Base-by-base conservation (phyloP, 2,797 vertebrate species). In the Percopsis omiscomaycus region DNA sequence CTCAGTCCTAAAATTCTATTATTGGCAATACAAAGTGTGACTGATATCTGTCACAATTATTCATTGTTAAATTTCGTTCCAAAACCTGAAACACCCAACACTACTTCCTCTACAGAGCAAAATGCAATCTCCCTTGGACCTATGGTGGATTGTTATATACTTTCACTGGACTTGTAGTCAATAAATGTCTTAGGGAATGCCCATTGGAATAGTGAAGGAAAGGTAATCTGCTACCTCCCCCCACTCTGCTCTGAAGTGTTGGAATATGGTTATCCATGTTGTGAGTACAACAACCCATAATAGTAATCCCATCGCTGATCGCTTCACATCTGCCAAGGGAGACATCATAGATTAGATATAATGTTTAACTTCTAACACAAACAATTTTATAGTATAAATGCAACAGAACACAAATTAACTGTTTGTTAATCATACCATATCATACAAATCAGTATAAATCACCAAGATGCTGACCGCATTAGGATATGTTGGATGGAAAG, bases 181-280 rank as follows among this genome's bases (percentile, higher is more conserved):
- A 29, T 59, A 57, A 72, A 63, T 2, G 1, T 63, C 51, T 95
- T 73, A 97, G 27, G 95, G 94, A 56, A 90, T 94, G 27, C 95
- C 96, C 42, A 96, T 84, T 0, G 96, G 95, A 73, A 97, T 96
- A 44, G 95, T 97, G 80, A 97, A 98, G 56, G 95, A 96, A 11
- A 98, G 91, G 71, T 94, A 92, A 78, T 98, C 95, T 1, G 93
- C 95, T 64, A 96, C 86, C 50, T 93, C 95, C 0, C 96, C 96
- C 95, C 95, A 98, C 61, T 89, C 78, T 29, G 95, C 93, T 70
- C 96, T 90, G 84, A 89, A 94, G 62, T 94, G 93, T 84, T 98
- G 96, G 82, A 93, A 96, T 78, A 97, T 92, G 47, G 93, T 93
- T 66, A 96, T 95, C 95, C 96, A 98, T 1, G 95, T 94, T 5